Evolutionary conservation across 2,113 vertebrate species (phyloP), one percentile per base, ranked within the genome.

Genomic region (Eclectus roratus): DNA sequence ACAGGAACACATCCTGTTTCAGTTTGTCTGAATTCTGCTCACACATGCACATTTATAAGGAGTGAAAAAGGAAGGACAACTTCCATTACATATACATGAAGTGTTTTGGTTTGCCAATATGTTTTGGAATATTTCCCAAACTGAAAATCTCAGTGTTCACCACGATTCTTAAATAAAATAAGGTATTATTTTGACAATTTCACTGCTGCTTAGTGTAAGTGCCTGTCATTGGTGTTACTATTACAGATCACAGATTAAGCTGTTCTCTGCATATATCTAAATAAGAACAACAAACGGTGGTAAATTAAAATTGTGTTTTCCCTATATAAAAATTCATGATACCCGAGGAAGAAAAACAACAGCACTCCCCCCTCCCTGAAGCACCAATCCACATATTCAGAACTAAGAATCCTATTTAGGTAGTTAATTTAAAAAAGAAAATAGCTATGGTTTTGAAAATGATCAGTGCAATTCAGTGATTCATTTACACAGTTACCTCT

Each of bases 141-240:
- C 72, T 64, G 73, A 91, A 89, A 94, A 95, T 88, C 55, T 80
- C 90, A 96, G 93, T 91, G 77, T 92, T 96, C 90, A 78, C 91
- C 69, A 61, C 13, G 33, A 94, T 86, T 77, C 68, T 93, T 92
- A 96, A 93, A 96, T 95, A 94, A 95, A 96, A 79, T 27, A 95
- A 91, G 68, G 66, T 91, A 85, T 94, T 91, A 91, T 94, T 94
- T 96, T 95, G 93, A 97, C 85, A 86, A 76, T 95, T 91, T 94
- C 94, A 94, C 74, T 94, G 65, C 89, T 90, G 79, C 78, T 66
- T 92, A 53, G 77, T 85, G 13, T 78, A 89, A 81, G 83, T 85
- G 86, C 65, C 65, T 94, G 91, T 90, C 93, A 92, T 41, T 56
- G 82, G 61, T 76, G 65, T 79, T 95, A 80, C 88, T 87, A 60